These are phyloP conservation scores for Anthoscopus minutus DNA, from an alignment of 2,113 vertebrate species.

Conservation along the genomic window DNA sequence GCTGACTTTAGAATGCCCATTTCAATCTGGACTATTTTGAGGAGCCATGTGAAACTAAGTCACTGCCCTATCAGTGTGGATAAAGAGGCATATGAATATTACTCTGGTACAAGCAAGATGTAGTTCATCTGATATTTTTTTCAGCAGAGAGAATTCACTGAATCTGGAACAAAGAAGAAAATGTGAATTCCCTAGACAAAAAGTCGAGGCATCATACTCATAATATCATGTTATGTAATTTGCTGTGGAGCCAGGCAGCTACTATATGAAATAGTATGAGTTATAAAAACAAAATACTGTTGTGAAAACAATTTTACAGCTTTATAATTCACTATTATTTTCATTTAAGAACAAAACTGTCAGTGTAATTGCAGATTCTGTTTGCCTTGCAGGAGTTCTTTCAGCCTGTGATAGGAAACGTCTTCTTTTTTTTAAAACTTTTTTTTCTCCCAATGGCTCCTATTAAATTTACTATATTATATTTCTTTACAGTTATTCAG, in stretches of 20 bases:
- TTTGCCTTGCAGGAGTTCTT: slow-evolving; percentile 44
- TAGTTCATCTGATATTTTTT: slow-evolving; percentile 6
- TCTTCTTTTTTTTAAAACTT: background rate
- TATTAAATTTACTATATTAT: slow-evolving; percentile 47
- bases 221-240: slow-evolving; percentile 34
- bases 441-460: background rate
- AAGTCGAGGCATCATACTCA: slow-evolving; percentile 43
- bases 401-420: background rate
- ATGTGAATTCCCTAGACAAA: slow-evolving; percentile 45
- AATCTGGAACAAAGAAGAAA: background rate
- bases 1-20: slow-evolving; percentile 5
- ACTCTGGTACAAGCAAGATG: background rate
- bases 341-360: slow-evolving; percentile 55
- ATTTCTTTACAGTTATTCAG: background rate
- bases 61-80: background rate
- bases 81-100: background rate
- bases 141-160: slow-evolving; percentile 1
- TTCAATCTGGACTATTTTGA: slow-evolving; percentile 30
- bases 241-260: slow-evolving; percentile 11
- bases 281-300: slow-evolving; percentile 58
- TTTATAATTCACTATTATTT: slow-evolving; percentile 47
- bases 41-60: slow-evolving; percentile 16
- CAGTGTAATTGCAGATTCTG: slow-evolving; percentile 36
- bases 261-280: slow-evolving; percentile 42
- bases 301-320: slow-evolving; percentile 52